phyloP scores from a whole-genome alignment of 1,140 invertebrate species.

The Metaphire vulgaris region DNA sequence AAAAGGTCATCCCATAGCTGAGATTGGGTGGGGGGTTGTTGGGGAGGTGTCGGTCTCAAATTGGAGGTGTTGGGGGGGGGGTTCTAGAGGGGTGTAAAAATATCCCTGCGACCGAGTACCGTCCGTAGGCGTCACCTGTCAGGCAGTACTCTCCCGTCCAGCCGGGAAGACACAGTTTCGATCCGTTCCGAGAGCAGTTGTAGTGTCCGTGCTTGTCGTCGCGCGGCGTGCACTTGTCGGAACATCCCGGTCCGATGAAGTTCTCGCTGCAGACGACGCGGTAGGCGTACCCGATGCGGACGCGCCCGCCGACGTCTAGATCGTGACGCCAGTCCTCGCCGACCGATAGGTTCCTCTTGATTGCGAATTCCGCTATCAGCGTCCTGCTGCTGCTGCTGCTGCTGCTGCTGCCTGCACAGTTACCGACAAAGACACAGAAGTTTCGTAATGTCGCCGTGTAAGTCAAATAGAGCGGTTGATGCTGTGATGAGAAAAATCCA shows the following conservation, averaged over 20 bases:
- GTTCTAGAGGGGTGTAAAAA: too few relatives aligned
- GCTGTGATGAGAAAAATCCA: too few relatives aligned
- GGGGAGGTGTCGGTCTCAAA: too few relatives aligned
- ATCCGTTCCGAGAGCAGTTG: constrained; percentile 70
- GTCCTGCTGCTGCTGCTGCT: not conserved
- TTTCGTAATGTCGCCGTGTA: too few relatives aligned
- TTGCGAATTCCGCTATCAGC: not conserved
- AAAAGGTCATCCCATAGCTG: too few relatives aligned
- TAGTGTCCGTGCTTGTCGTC: constrained; percentile 89
- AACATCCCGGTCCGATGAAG: constrained; percentile 41
- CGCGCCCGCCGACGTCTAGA: not conserved
- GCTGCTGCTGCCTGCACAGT: too few relatives aligned
- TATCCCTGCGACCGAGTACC: too few relatives aligned
- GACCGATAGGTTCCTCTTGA: not conserved
- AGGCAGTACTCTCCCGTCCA: constrained; percentile 87
- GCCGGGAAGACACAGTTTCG: constrained; percentile 75
- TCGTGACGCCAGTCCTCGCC: not conserved
- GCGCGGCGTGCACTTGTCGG: constrained; percentile 47
- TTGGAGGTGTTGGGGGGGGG: too few relatives aligned
- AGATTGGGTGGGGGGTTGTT: too few relatives aligned
- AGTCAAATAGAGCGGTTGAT: too few relatives aligned
- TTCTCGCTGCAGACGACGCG: constrained; percentile 40
- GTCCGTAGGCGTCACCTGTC: too few relatives aligned
- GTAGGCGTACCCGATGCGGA: constrained; percentile 52
- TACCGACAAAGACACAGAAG: too few relatives aligned